Conservation (phyloP, 2,797 vertebrate species). For the Acanthurus lineatus region DNA sequence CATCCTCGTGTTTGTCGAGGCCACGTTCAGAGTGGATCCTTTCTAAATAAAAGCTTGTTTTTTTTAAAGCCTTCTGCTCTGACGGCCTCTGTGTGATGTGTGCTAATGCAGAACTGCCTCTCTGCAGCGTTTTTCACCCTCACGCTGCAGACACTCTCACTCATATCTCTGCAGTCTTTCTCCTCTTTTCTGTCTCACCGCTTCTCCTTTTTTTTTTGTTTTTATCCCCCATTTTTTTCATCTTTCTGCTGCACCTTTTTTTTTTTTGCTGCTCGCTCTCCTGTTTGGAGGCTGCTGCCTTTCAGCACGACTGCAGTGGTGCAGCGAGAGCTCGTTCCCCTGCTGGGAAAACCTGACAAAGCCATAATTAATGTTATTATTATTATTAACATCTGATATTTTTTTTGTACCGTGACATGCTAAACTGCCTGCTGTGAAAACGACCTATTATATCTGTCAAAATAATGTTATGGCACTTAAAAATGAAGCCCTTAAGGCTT, state of each 20-base stretch:
- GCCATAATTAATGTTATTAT: not conserved
- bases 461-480: not conserved
- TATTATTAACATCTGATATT: too few relatives aligned
- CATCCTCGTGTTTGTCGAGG: conserved; percentile 35
- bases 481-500: not conserved
- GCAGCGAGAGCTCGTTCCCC: conserved; percentile 9
- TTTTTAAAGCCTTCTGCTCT: conserved; percentile 43
- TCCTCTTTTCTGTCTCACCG: conserved; percentile 25
- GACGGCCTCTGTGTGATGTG: conserved; percentile 59
- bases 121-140: conserved; percentile 66
- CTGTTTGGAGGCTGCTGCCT: conserved; percentile 15
- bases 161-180: conserved; percentile 65
- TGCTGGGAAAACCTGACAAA: too few relatives aligned
- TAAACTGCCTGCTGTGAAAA: not conserved
- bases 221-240: not conserved
- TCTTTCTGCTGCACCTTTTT: conserved; percentile 30
- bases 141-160: conserved; percentile 63
- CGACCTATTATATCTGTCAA: not conserved
- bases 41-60: conserved; percentile 37
- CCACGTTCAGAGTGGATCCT: conserved; percentile 35
- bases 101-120: conserved; percentile 53
- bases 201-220: not conserved
- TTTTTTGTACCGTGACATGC: not conserved
- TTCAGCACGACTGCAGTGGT: conserved; percentile 43
- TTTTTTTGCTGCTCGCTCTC: conserved; percentile 16